Evolutionary conservation across 2,888 invertebrate genomes (phyloP), one percentile per base, ranked within the genome.

Genomic region (Laspeyria flexula): DNA sequence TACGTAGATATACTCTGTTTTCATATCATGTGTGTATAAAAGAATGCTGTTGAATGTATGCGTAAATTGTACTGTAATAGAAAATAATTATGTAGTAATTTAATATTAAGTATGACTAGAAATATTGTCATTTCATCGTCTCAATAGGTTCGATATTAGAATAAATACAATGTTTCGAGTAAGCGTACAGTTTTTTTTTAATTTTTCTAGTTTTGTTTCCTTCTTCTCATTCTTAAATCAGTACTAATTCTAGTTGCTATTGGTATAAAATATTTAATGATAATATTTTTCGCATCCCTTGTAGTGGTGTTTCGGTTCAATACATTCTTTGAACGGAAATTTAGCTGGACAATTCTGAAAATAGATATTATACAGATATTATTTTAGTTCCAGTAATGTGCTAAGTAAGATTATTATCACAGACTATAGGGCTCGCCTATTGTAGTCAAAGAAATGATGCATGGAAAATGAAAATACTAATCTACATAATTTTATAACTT

Each of bases 1-100:
- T 55, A 55, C 62, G 55, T 58, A 29, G 13, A 37, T 31, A 37
- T 60, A 79, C 80, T 75, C 79, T 79, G 80, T 79, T 52, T 69
- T 71, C 75, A 79, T 80, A 81, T 80, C 73, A 79, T 75, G 67
- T 80, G 79, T 83, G 85, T 84, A 83, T 80, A 80, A 82, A 80
- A 74, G 52, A 57, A 64, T 60, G 57, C 53, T 67, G 75, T 70
- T 75, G 73, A 75, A 79, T 83, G 72, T 79, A 73, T 76, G 73
- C 70, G 66, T 75, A 73, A 73, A 71, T 60, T 74, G 73, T 79
- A 78, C 64, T 74, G 69, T 77, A 77, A 62, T 75, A 77, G 74
- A 60, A 52, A 69, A 66, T 75, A 64, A 62, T 59, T 56, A 62
- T 53, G 60, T 67, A 67, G 62, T 79, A 73, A 68, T 56, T 16